Conservation (phyloP, 2,113 vertebrate species). For the Corythornis madagascariensis region DNA sequence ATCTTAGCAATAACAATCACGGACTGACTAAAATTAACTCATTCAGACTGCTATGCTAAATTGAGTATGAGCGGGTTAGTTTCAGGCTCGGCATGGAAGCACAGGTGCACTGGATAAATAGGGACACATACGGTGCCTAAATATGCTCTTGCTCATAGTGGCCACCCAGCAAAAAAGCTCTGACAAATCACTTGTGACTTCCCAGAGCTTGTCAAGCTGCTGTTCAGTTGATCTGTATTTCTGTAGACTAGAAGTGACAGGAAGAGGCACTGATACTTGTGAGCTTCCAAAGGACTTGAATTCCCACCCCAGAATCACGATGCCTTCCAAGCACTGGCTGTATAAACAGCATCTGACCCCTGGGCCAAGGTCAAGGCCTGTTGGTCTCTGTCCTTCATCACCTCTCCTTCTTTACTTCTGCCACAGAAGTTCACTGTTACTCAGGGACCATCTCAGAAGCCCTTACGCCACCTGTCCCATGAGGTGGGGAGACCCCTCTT, state of each 20-base stretch:
- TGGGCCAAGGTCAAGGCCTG: not conserved
- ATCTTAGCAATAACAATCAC: slow-evolving; percentile 57
- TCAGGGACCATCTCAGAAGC: not conserved
- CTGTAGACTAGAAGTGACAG: slow-evolving; percentile 45
- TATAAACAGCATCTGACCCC: not conserved
- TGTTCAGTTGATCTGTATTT: slow-evolving; percentile 24
- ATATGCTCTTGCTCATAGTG: not conserved
- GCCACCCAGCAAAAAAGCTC: slow-evolving; percentile 31
- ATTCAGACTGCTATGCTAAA: slow-evolving; percentile 56
- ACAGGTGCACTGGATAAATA: slow-evolving; percentile 52
- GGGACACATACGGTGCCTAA: slow-evolving; percentile 63
- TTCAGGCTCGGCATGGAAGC: slow-evolving; percentile 55
- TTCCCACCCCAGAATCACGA: not conserved
- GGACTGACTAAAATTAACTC: slow-evolving; percentile 67
- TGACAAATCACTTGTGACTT: slow-evolving; percentile 62
- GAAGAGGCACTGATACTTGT: not conserved
- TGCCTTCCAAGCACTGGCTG: not conserved
- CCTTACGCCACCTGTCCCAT: too few species aligned
- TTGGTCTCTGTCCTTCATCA: not conserved
- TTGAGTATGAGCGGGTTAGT: slow-evolving; percentile 56
- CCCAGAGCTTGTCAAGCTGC: slow-evolving; percentile 23
- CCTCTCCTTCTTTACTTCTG: not conserved
- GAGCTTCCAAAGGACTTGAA: not conserved
- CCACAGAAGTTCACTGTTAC: not conserved
- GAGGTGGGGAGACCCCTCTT: not conserved